Percentiles rank a stretch among this genome's conserved stretches.
phyloP scores from a whole-genome alignment of 37 sponge, comb jelly and placozoan genomes.

The Chondrosia reniformis region DNA sequence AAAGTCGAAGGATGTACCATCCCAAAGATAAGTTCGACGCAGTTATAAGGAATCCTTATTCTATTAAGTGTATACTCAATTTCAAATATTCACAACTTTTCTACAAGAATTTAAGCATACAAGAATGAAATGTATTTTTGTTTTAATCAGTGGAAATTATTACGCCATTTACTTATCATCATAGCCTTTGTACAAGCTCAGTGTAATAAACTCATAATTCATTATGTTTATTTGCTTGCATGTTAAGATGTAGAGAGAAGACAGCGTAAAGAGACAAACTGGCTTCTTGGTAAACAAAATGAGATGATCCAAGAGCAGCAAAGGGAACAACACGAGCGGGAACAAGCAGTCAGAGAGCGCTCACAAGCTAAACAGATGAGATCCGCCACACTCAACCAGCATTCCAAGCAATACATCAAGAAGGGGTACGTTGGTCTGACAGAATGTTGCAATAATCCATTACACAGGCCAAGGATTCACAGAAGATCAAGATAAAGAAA shows the following conservation, averaged over 20 bases:
- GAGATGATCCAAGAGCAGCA: slow-evolving; percentile 26
- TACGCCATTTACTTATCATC: no score
- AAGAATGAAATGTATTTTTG: no score
- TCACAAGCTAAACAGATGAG: slow-evolving; percentile 7
- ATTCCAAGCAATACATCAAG: slow-evolving; percentile 46
- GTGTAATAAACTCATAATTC: no score
- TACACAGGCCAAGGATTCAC: no score
- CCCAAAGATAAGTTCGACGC: no score
- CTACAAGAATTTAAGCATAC: no score
- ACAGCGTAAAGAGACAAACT: slow-evolving; percentile 24
- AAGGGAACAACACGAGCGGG: slow-evolving; percentile 47
- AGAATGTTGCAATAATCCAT: background rate
- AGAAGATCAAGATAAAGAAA: background rate
- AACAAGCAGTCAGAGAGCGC: slow-evolving; percentile 22
- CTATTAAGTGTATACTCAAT: no score
- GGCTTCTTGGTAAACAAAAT: slow-evolving; percentile 32
- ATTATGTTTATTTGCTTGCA: background rate
- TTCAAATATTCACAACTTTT: no score
- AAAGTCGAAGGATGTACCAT: no score
- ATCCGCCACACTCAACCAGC: slow-evolving; percentile 45
- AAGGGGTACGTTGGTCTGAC: slow-evolving; percentile 35
- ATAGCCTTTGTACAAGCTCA: no score
- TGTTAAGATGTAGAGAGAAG: slow-evolving; percentile 36
- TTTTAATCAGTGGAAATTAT: no score
- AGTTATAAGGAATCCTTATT: no score